Percentiles rank a stretch among this genome's conserved stretches.
Conservation (phyloP, 30 jellyfish, hydroid and myxozoan species). For the Hydractinia symbiolongicarpus region DNA sequence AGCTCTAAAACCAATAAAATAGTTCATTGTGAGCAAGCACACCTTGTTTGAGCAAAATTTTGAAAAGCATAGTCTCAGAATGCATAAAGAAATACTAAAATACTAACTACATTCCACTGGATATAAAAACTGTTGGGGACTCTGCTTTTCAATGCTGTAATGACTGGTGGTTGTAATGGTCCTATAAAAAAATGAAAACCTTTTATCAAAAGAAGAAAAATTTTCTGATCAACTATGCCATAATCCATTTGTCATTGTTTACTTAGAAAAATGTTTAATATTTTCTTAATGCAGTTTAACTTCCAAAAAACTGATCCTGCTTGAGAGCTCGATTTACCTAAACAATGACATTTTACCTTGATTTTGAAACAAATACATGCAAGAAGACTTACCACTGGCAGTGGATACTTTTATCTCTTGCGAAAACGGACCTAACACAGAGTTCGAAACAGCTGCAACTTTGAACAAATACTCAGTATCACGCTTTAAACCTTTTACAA, state of each 20-base stretch:
- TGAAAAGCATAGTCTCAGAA: no score
- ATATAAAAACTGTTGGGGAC: not conserved
- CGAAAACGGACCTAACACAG: constrained; percentile 15
- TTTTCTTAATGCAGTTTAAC: no score
- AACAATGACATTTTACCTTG: no score
- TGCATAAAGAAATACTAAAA: not conserved
- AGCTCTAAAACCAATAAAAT: not conserved
- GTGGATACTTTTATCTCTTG: constrained; percentile 5
- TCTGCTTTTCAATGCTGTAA: not conserved
- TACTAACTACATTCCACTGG: constrained; percentile 5
- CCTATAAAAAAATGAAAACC: not conserved
- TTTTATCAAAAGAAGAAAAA: no score
- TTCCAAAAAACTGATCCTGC: no score
- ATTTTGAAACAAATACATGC: no score
- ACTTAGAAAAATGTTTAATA: no score
- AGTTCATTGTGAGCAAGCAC: no score
- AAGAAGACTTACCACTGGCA: not conserved
- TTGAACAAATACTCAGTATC: constrained; percentile 14
- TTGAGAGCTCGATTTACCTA: no score
- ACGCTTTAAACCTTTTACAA: constrained; percentile 4
- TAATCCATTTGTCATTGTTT: no score
- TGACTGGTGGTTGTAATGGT: constrained; percentile 8
- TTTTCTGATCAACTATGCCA: no score
- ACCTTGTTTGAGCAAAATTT: no score
- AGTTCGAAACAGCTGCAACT: constrained; percentile 38